phyloP scores from a whole-genome alignment of 2,113 vertebrate genomes.

The Arenaria interpres region DNA sequence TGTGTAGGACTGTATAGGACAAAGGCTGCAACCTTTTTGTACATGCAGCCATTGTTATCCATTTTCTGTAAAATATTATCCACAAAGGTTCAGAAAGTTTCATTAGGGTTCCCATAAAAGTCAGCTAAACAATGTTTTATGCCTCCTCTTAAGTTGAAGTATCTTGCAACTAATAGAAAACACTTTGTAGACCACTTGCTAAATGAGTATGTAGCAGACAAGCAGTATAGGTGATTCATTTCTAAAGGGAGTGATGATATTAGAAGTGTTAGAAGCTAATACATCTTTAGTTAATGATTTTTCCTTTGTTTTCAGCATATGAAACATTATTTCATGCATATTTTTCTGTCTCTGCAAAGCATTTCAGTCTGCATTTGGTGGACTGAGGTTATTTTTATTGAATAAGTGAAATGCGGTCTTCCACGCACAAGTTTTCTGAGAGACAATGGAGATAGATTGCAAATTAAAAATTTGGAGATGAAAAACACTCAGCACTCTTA shows the following conservation, averaged over 20 bases:
- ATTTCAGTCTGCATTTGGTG: neutral
- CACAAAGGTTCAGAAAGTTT: conserved; percentile 20
- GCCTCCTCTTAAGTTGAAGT: neutral
- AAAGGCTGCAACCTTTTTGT: neutral
- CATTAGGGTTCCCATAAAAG: conserved; percentile 15
- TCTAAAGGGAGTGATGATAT: neutral
- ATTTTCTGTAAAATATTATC: conserved; percentile 4
- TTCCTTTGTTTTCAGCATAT: neutral
- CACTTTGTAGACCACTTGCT: conserved; percentile 3
- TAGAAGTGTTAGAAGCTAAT: neutral
- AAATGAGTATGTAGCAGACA: neutral
- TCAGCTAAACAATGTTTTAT: conserved; percentile 33
- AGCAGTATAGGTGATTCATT: neutral
- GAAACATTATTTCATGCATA: neutral
- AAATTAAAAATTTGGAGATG: neutral
- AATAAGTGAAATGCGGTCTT: neutral
- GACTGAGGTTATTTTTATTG: neutral
- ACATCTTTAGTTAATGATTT: neutral
- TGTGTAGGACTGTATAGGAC: no score
- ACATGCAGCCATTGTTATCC: neutral
- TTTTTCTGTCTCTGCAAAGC: neutral
- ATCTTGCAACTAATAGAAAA: conserved; percentile 30
- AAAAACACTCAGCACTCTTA: neutral
- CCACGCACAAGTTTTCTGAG: neutral
- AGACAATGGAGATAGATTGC: neutral